Conservation (phyloP, 2,113 vertebrate genomes). For the Menidia beryllina region DNA sequence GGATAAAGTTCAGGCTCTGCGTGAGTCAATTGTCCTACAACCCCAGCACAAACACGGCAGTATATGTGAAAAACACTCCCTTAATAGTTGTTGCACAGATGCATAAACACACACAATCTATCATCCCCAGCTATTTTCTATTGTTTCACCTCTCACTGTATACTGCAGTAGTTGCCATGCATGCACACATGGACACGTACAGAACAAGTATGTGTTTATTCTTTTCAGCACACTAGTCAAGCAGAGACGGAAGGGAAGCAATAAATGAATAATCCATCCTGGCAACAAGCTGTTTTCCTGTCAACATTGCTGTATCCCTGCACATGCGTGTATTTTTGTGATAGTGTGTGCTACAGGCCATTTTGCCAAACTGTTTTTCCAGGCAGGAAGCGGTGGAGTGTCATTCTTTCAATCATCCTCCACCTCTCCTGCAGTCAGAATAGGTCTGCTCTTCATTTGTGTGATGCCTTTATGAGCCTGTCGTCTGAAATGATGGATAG, state of each 20-base stretch:
- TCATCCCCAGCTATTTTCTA: slow-evolving; percentile 23
- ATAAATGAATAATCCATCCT: slow-evolving; percentile 67
- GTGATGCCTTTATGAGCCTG: slow-evolving; percentile 61
- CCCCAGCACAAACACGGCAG: slow-evolving; percentile 19
- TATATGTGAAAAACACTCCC: neutral
- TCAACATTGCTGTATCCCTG: slow-evolving; percentile 66
- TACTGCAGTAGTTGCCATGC: slow-evolving; percentile 40
- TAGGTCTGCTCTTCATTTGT: slow-evolving; percentile 13
- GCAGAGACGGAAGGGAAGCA: slow-evolving; percentile 61
- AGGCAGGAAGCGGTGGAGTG: slow-evolving; percentile 56
- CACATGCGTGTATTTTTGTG: slow-evolving; percentile 13
- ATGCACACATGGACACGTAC: slow-evolving; percentile 40
- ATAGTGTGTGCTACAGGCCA: slow-evolving; percentile 14
- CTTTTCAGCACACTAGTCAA: slow-evolving; percentile 14
- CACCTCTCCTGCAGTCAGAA: slow-evolving; percentile 6
- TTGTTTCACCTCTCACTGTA: slow-evolving; percentile 22
- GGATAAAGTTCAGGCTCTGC: slow-evolving; percentile 51
- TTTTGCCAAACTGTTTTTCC: slow-evolving; percentile 58
- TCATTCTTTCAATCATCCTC: slow-evolving; percentile 53
- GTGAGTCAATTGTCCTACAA: slow-evolving; percentile 41
- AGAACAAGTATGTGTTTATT: slow-evolving; percentile 31
- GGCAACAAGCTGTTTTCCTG: slow-evolving; percentile 76
- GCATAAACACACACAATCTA: neutral
- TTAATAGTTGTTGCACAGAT: slow-evolving; percentile 4
- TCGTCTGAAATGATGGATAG: slow-evolving; percentile 57